Evolutionary conservation across 2,797 vertebrate species (phyloP), one percentile per base, ranked within the genome.

Genomic region (Enteromius fasciolatus): DNA sequence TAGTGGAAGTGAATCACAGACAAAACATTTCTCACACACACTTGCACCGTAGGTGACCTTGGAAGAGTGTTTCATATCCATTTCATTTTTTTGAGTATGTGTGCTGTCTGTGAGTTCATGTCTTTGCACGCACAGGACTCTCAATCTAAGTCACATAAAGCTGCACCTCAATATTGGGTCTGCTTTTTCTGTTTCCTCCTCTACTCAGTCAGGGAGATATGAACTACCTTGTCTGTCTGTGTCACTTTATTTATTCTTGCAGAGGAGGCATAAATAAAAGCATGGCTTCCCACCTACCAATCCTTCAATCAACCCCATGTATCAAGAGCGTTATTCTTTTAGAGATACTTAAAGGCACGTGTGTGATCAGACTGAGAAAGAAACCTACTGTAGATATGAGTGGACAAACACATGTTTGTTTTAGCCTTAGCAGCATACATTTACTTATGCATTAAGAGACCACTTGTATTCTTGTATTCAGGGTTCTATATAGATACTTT

Each of bases 181-280:
- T 83, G 61, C 57, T 76, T 83, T 85, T 64, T 59, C 64, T 67
- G 63, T 76, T 86, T 84, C 72, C 69, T 70, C 52, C 48, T 57
- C n/a, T 79, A 57, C 63, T 80, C 68, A 81, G 78, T 31, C 63
- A 81, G 70, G 63, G 76, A 80, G 87, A 85, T 83, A 88, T 86
- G 89, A 89, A 68, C 86, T 78, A 80, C 81, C 80, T 67, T 79
- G 88, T 88, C 87, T 88, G 88, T 87, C 84, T 39, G 83, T 86
- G 83, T 89, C 74, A 87, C 84, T 87, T 92, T 90, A 94, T 92
- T 92, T 93, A 92, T 93, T 89, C 92, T 89, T 89, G 80, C 64
- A 88, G 84, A 90, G 83, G 84, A 86, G 82, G 87, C 89, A 92
- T 92, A 91, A 94, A 94, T 91, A 94, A 93, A 88, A 88, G 86